phyloP scores from a whole-genome alignment of 1,140 invertebrate genomes.

The Aphaenogaster floridana region DNA sequence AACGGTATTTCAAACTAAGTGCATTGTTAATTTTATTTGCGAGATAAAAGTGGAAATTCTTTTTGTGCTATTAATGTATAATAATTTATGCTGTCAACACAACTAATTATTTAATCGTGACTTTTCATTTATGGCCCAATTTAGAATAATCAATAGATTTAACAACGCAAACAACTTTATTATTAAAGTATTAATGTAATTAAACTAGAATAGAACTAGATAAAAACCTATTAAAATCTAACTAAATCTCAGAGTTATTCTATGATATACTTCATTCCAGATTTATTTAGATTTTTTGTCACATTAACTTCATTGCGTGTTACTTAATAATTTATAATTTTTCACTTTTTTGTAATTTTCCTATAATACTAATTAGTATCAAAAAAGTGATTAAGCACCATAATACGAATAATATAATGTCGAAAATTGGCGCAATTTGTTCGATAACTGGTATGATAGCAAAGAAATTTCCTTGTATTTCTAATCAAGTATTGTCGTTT shows the following conservation, averaged over 20 bases:
- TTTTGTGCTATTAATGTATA: neutral
- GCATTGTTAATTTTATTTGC: neutral
- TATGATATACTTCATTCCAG: neutral
- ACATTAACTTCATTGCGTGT: neutral
- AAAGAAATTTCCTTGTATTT: neutral
- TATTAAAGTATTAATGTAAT: neutral
- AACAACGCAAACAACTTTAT: neutral
- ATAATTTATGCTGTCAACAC: neutral
- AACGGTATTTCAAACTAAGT: neutral
- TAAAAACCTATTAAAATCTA: neutral
- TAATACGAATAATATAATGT: neutral
- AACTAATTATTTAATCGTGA: neutral
- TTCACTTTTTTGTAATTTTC: neutral
- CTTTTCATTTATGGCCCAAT: neutral
- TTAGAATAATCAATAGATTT: neutral
- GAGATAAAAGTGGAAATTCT: neutral
- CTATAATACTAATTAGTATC: neutral
- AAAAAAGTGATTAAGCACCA: neutral
- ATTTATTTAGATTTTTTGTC: neutral
- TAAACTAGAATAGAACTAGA: neutral
- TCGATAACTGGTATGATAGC: neutral
- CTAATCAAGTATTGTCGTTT: neutral
- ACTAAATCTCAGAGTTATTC: too few species aligned
- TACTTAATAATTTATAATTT: neutral
- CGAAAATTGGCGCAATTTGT: neutral